These are phyloP conservation scores for Plusia festucae DNA, from an alignment of 2,888 invertebrate genomes.

Conservation along the genomic window DNA sequence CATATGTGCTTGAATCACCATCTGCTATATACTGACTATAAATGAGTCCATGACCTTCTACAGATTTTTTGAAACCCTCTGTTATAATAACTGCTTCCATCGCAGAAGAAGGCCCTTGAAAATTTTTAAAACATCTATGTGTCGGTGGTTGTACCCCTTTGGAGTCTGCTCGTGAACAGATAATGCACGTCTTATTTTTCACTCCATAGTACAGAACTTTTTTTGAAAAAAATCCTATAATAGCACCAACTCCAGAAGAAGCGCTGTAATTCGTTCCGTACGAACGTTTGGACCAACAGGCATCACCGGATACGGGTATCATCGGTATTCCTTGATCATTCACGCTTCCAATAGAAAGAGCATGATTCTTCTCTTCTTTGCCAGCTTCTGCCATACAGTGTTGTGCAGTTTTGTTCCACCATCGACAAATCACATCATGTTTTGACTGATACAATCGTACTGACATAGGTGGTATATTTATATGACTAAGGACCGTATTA, in stretches of 20 bases:
- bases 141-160: neutral
- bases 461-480: slow-evolving; percentile 7
- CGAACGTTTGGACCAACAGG: slow-evolving; percentile 13
- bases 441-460: slow-evolving; percentile 7
- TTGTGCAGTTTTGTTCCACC: slow-evolving; percentile 1
- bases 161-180: neutral
- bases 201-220: neutral
- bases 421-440: slow-evolving; percentile 13
- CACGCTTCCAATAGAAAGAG: slow-evolving; percentile 6
- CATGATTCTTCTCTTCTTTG: slow-evolving; percentile 11
- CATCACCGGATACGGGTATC: slow-evolving; percentile 7
- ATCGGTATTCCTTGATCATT: slow-evolving; percentile 7
- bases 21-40: neutral
- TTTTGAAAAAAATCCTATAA: slow-evolving; percentile 1
- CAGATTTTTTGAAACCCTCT: neutral
- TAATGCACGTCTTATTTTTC: neutral
- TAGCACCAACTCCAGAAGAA: slow-evolving; percentile 9
- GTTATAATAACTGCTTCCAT: neutral
- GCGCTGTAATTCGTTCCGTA: slow-evolving; percentile 12
- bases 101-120: neutral
- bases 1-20: slow-evolving; percentile 7
- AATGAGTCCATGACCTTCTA: slow-evolving; percentile 6
- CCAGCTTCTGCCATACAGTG: slow-evolving; percentile 11
- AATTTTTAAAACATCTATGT: slow-evolving; percentile 3
- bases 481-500: slow-evolving; percentile 8